Base-by-base conservation (phyloP, 2,888 invertebrate genomes). In the Epinotia bilunana region DNA sequence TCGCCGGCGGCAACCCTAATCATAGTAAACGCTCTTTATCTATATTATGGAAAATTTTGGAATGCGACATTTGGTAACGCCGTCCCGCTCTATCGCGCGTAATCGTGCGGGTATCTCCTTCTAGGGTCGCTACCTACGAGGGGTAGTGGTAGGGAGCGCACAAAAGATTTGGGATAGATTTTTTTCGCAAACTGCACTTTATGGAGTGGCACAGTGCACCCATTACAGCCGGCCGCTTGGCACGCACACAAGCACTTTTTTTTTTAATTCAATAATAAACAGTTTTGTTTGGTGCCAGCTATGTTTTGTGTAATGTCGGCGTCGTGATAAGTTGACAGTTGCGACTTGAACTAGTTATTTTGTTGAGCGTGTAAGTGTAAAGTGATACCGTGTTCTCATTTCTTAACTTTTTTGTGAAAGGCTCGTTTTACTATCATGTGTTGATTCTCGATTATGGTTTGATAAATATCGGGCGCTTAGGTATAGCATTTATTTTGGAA, bases 1-100 rank as follows among this genome's bases (percentile, higher is more conserved):
- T 72, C 57, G 33, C 68, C 76, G 76, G 73, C 79, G 86, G 79
- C 92, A 92, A 83, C 93, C 93, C 91, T 93, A 92, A 92, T 91
- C 92, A 91, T 93, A 93, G 93, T 91, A 87, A 93, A 93, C 93
- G 90, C 89, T 86, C 87, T 86, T 93, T 93, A 93, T 93, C 92
- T 93, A 91, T 92, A 90, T 93, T 92, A 93, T 92, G 92, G 93
- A 93, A 93, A 91, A 92, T 91, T 92, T 93, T 90, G 94, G 93
- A 93, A 93, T 93, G 94, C 87, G 87, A 88, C 88, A 82, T 83
- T 84, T 85, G 82, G 78, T 78, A 78, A 77, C 78, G 87, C 89
- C 86, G 87, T 85, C 83, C 90, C 90, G 81, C 88, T 83, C 90
- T 79, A 83, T 77, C 73, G 72, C 78, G 77, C 77, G 79, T 77